Conservation (phyloP, 2,113 vertebrate species). For the Eptesicus fuscus region DNA sequence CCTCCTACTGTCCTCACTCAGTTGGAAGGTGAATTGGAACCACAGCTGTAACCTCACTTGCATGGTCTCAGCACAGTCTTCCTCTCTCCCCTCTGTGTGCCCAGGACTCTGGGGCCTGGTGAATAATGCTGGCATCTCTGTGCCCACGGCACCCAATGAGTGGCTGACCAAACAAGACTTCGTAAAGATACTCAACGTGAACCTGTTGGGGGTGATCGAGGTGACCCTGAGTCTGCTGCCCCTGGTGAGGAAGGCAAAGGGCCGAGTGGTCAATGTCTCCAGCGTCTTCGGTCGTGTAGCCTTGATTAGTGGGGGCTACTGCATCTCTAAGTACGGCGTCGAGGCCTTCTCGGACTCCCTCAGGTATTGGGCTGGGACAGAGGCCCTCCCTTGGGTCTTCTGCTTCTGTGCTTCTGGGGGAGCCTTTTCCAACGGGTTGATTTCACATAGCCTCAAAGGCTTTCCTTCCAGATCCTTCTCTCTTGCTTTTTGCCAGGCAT, state of each 20-base stretch:
- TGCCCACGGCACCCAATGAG: conserved; percentile 25
- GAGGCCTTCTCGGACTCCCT: conserved; percentile 86
- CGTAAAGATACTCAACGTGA: conserved; percentile 77
- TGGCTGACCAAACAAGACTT: conserved; percentile 82
- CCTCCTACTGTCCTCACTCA: rapidly evolving
- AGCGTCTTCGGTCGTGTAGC: conserved; percentile 80
- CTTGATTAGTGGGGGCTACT: conserved; percentile 75
- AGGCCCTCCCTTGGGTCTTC: neutral
- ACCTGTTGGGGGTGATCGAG: conserved; percentile 80
- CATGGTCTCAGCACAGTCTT: no score
- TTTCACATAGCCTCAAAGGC: neutral
- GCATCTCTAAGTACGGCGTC: conserved; percentile 80
- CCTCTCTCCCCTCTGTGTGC: neutral
- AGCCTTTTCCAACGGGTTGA: neutral
- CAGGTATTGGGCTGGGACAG: conserved; percentile 66
- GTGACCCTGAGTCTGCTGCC: conserved; percentile 83
- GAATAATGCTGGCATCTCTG: neutral
- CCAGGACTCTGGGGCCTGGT: conserved; percentile 89
- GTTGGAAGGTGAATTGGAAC: neutral
- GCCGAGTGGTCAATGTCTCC: conserved; percentile 82
- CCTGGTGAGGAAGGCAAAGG: conserved; percentile 76
- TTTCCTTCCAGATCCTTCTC: neutral
- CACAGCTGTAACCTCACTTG: no score
- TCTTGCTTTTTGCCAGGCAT: neutral
- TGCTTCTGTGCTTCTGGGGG: neutral